Base-by-base conservation (phyloP, 1,140 invertebrate genomes). In the Conus ventricosus region DNA sequence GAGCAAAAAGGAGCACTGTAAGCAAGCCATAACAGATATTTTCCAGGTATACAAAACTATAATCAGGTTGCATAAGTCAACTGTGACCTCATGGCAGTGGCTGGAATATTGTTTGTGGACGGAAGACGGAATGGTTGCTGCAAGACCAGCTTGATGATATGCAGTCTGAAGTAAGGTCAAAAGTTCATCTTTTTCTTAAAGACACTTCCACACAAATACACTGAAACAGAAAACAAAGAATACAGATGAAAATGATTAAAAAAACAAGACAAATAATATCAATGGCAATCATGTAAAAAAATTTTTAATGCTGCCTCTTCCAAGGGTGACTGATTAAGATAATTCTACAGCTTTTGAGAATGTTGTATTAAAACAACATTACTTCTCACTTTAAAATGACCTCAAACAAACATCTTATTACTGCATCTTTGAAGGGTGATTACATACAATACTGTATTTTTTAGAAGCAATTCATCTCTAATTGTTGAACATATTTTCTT, bases 201-300 rank as follows among this genome's bases (percentile, higher is more conserved):
- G 87, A 88, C 94, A 93, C 90, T 93, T 93, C 94, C 94, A 94
- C 7, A 94, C 93, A 92, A 94, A 94, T 8, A 94, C 90, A 90
- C 94, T 94, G 90, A 63, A 92, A 90, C 82, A 89, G 85, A 87
- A 80, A 87, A 87, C 67, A 27, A 90, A 51, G 87, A 25, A 23
- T 5, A 80, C 67, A 3, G 4, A 80, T 27, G 53, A 17, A 20
- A 82, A 55, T 60, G 4, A 55, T 76, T 2, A n/a, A 27, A 57
- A 25, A 67, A 71, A 23, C 51, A 17, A 57, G 13, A 85, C 63
- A n/a, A 39, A 54, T 39, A 3, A 39, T 39, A 55, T 23, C 15
- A 75, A 5, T 25, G 11, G 17, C 80, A 8, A 71, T 71, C 20
- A 27, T 60, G 27, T 10, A 27, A 71, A 60, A 15, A 20, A 10